These are phyloP conservation scores for Elephas maximus DNA, from an alignment of 2,113 vertebrate genomes.

Conservation along the genomic window DNA sequence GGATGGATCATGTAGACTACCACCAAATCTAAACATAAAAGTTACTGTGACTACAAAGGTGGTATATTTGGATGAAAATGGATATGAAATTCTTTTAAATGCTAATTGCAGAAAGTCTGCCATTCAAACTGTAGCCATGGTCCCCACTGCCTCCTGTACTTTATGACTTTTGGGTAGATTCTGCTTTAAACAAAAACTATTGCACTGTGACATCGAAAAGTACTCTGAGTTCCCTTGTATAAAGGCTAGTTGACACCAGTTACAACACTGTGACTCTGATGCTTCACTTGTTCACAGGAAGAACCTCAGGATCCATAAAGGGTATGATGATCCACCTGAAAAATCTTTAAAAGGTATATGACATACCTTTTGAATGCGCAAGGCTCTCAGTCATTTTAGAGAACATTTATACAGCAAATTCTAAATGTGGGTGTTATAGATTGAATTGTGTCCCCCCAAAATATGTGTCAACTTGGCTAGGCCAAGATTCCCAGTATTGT, in stretches of 20 bases:
- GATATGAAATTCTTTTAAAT: constrained; percentile 86
- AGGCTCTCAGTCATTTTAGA: background rate
- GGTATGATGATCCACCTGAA: background rate
- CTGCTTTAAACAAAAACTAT: constrained; percentile 50
- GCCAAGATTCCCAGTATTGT: too few relatives aligned
- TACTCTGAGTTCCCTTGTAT: background rate
- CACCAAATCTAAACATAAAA: constrained; percentile 83
- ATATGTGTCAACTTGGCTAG: too few relatives aligned
- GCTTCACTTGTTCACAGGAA: background rate
- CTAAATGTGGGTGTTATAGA: background rate
- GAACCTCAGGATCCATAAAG: background rate
- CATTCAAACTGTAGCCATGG: constrained; percentile 72
- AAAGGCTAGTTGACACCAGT: background rate
- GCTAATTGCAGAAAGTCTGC: constrained; percentile 84
- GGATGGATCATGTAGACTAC: constrained; percentile 69
- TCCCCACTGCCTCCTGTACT: background rate
- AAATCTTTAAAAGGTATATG: background rate
- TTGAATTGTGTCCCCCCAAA: too few relatives aligned
- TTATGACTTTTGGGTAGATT: background rate
- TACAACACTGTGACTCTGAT: background rate
- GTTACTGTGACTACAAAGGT: constrained; percentile 89
- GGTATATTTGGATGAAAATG: constrained; percentile 89
- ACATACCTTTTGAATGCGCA: background rate
- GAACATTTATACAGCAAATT: constrained; percentile 13
- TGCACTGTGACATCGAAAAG: constrained; percentile 13